Base-by-base conservation (phyloP, 2,888 invertebrate genomes). In the Neocrepidodera transversa region DNA sequence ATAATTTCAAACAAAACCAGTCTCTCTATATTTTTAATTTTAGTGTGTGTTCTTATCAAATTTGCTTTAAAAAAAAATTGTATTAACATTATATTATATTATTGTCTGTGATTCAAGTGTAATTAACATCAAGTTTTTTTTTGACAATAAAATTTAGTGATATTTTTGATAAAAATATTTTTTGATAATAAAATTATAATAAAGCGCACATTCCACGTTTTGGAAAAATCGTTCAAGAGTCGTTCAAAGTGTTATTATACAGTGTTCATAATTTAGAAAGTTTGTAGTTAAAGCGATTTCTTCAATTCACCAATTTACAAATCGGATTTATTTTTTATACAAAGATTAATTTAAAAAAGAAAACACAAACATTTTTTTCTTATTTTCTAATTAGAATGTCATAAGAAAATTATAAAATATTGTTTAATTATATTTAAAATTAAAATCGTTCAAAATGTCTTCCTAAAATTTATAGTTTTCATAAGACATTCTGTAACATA, bases 61-160 rank as follows among this genome's bases (percentile, higher is more conserved):
- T 26, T 45, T 28, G 7, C 4, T 26, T 45, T 42, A 20, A 11
- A 40, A 58, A 57, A 58, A 57, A 40, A 10, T 58, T 50, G 62
- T 58, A 68, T 69, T 72, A 71, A 70, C 70, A 54, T 54, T 45
- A n/a, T n/a, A n/a, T n/a, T n/a, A n/a, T n/a, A 45, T 23, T 18
- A 54, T 68, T 70, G 72, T 74, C 74, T 74, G 74, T 74, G 74
- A 74, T 74, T 74, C 71, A 70, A 68, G 65, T 66, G 63, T 66
- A 67, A 65, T 64, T 67, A 68, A 62, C 66, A 60, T 57, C 60
- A 62, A 60, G 51, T 52, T 53, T n/a, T n/a, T n/a, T n/a, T 53
- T 62, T 62, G 65, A 64, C 62, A 64, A 68, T 64, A 51, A 59
- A 63, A 51, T 23, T 59, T 62, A 57, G 66, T 66, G 65, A 68